Conservation (phyloP, 1,140 invertebrate genomes). For the Cyphomyrmex costatus region DNA sequence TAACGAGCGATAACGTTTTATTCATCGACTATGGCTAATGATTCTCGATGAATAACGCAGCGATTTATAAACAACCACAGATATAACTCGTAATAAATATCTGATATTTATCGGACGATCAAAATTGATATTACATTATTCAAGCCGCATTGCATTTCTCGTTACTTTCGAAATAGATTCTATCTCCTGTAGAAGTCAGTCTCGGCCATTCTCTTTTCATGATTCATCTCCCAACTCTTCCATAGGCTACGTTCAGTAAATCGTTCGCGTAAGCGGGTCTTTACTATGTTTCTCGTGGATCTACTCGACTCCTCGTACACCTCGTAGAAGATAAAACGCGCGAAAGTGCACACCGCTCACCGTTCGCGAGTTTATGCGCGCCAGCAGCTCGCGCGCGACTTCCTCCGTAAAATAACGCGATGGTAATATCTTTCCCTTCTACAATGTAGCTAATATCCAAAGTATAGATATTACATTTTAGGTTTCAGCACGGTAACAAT, state of each 20-base stretch:
- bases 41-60: slow-evolving; percentile 21
- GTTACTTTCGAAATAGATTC: slow-evolving; percentile 43
- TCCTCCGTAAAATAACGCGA: slow-evolving; percentile 46
- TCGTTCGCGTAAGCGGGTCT: slow-evolving; percentile 50
- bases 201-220: slow-evolving; percentile 33
- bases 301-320: slow-evolving; percentile 13
- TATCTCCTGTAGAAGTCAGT: slow-evolving; percentile 33
- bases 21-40: slow-evolving; percentile 10
- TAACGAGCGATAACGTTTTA: slow-evolving; percentile 26
- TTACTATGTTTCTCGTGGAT: slow-evolving; percentile 38
- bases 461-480: not conserved
- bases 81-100: slow-evolving; percentile 18
- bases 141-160: slow-evolving; percentile 19
- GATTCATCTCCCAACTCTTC: slow-evolving; percentile 38
- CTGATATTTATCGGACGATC: slow-evolving; percentile 43
- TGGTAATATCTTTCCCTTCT: not conserved
- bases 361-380: slow-evolving; percentile 39
- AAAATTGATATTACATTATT: slow-evolving; percentile 55
- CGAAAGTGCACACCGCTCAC: slow-evolving; percentile 40
- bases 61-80: slow-evolving; percentile 27
- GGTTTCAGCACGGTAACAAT: slow-evolving; percentile 62
- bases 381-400: slow-evolving; percentile 15
- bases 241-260: slow-evolving; percentile 33
- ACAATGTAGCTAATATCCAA: slow-evolving; percentile 7
- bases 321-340: slow-evolving; percentile 35